Conservation (phyloP, 2,888 invertebrate genomes). For the Polia nebulosa region DNA sequence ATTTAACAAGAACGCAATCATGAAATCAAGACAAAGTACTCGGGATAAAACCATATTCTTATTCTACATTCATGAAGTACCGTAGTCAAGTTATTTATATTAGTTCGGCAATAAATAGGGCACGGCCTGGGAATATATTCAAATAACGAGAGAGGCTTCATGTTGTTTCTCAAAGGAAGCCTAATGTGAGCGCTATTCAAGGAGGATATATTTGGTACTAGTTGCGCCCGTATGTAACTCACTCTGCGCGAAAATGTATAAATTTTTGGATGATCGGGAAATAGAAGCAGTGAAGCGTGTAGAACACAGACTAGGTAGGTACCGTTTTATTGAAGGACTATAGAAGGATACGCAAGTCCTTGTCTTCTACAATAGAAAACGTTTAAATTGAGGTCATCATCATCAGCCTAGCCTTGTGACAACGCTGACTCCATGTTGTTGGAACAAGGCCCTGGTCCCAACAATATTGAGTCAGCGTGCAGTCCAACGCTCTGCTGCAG, state of each 20-base stretch:
- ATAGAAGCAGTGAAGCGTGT: background rate
- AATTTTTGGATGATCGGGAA: background rate
- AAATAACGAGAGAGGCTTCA: constrained; percentile 28
- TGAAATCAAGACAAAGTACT: constrained; percentile 3
- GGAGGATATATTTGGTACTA: background rate
- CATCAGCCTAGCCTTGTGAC: no score
- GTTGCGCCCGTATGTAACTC: background rate
- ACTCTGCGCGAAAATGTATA: background rate
- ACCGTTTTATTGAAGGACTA: background rate
- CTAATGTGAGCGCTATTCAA: constrained; percentile 10
- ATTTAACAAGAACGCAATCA: constrained; percentile 1
- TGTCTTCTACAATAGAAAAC: no score
- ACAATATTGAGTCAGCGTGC: no score
- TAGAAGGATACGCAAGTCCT: no score
- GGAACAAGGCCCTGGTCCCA: no score
- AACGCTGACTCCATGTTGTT: no score
- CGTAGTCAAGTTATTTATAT: constrained; percentile 26
- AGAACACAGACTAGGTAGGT: background rate
- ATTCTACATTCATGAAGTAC: constrained; percentile 7
- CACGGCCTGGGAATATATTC: constrained; percentile 25
- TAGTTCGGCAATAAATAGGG: constrained; percentile 25
- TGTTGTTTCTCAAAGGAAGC: constrained; percentile 25
- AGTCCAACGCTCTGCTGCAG: no score
- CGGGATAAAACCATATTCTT: background rate
- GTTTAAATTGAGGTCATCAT: no score